These are phyloP conservation scores for Pachypeltis micranthus DNA, from an alignment of 1,140 invertebrate species.

Conservation along the genomic window DNA sequence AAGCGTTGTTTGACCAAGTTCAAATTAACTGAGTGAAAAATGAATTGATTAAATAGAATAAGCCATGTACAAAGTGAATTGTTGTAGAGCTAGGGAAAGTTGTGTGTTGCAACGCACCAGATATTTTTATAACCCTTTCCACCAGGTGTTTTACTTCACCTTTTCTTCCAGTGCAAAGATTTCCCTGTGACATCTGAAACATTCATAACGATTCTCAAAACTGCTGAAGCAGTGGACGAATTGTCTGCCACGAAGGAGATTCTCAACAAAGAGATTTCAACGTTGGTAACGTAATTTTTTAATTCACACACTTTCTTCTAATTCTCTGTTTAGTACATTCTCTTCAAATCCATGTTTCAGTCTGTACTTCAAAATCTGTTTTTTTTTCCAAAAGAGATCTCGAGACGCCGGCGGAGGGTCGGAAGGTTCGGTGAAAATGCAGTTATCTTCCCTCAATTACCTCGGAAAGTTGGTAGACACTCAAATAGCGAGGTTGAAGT, in stretches of 20 bases:
- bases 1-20: neutral
- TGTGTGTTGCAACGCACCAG: too few species aligned
- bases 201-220: conserved; percentile 67
- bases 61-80: too few species aligned
- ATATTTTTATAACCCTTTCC: neutral
- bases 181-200: conserved; percentile 61
- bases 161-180: conserved; percentile 59
- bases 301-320: too few species aligned
- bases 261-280: conserved; percentile 65
- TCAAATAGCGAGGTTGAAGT: conserved; percentile 48
- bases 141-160: neutral
- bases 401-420: conserved; percentile 72
- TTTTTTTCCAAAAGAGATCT: conserved; percentile 45
- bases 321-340: too few species aligned
- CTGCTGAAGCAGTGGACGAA: conserved; percentile 66
- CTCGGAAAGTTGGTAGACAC: conserved; percentile 62
- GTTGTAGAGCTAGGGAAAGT: too few species aligned
- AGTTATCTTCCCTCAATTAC: conserved; percentile 76
- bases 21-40: too few species aligned
- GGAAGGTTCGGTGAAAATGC: conserved; percentile 72
- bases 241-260: conserved; percentile 65
- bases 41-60: too few species aligned
- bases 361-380: neutral
- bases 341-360: too few species aligned
- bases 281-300: too few species aligned